phyloP scores from a whole-genome alignment of 2,888 invertebrate species.

The Onchidella celtica region DNA sequence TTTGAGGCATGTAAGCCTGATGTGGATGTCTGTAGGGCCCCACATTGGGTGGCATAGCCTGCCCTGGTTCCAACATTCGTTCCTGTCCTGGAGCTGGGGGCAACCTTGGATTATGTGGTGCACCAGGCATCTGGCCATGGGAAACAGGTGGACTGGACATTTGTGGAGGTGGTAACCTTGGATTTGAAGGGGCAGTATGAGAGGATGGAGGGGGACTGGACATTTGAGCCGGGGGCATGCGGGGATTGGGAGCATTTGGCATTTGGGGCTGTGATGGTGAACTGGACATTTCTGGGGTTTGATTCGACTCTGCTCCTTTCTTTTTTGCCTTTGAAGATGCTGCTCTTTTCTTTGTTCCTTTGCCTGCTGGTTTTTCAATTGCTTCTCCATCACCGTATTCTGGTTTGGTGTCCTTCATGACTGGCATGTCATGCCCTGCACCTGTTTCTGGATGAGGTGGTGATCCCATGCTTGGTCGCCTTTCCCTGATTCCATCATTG shows the following conservation, averaged over 20 bases:
- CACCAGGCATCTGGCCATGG: too few species aligned
- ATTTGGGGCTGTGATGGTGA: background rate
- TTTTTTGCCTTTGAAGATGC: slow-evolving; percentile 9
- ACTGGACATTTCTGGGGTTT: background rate
- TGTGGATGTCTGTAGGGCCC: background rate
- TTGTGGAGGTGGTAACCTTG: background rate
- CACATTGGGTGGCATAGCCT: background rate
- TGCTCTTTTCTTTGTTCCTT: slow-evolving; percentile 12
- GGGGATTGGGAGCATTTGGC: background rate
- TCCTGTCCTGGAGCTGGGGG: background rate
- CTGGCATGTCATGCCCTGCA: slow-evolving; percentile 17
- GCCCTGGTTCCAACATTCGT: background rate
- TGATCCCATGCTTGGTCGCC: slow-evolving; percentile 27
- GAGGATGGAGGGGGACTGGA: too few species aligned
- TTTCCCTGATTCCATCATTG: slow-evolving; percentile 12
- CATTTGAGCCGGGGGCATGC: too few species aligned
- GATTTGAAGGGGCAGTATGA: too few species aligned
- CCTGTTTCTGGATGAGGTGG: slow-evolving; percentile 18
- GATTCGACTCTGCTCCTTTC: background rate
- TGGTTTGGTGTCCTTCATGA: background rate
- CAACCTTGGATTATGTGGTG: too few species aligned
- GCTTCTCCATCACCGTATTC: background rate
- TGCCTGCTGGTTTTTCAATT: background rate
- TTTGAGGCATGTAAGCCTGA: background rate
- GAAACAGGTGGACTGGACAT: background rate